A percentile compares a stretch with the other conserved stretches of the same genome.
phyloP scores from a whole-genome alignment of 2,797 vertebrate species.

The Sciaenops ocellatus region DNA sequence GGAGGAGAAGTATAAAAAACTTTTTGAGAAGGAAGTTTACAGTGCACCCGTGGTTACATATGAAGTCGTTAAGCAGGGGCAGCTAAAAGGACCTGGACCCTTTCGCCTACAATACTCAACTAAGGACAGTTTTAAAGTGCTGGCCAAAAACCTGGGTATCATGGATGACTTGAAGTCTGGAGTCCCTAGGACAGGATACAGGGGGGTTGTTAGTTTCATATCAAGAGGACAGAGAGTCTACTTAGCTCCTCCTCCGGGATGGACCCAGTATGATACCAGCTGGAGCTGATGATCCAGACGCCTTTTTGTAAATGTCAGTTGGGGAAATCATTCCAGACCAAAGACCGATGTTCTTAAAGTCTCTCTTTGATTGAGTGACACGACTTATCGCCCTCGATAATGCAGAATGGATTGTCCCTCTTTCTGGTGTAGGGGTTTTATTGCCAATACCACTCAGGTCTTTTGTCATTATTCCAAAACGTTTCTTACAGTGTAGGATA shows the following conservation, averaged over 20 bases:
- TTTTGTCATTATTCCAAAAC: constrained; percentile 62
- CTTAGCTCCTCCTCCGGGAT: constrained; percentile 90
- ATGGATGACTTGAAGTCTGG: constrained; percentile 98
- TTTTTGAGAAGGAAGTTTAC: constrained; percentile 88
- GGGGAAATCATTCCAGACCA: constrained; percentile 62
- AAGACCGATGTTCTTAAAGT: constrained; percentile 50
- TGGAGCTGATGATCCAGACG: constrained; percentile 88
- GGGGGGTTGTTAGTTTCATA: constrained; percentile 92
- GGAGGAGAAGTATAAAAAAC: constrained; percentile 83
- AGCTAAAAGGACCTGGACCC: constrained; percentile 81
- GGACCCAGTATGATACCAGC: constrained; percentile 90
- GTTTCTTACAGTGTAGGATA: constrained; percentile 42
- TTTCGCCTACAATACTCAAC: constrained; percentile 90
- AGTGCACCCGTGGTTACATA: constrained; percentile 83
- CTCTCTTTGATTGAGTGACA: constrained; percentile 37
- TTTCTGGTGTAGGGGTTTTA: constrained; percentile 31
- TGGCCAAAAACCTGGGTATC: constrained; percentile 91
- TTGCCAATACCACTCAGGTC: constrained; percentile 77
- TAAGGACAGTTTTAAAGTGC: constrained; percentile 91
- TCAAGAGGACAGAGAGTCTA: constrained; percentile 90
- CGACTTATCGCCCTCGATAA: constrained; percentile 20
- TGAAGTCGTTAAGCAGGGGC: constrained; percentile 87
- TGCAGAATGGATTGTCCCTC: constrained; percentile 39
- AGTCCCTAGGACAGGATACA: constrained; percentile 93
- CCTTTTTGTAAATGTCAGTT: constrained; percentile 24